phyloP scores from a whole-genome alignment of 2,888 invertebrate species.

The Gonocerus acuteangulatus region DNA sequence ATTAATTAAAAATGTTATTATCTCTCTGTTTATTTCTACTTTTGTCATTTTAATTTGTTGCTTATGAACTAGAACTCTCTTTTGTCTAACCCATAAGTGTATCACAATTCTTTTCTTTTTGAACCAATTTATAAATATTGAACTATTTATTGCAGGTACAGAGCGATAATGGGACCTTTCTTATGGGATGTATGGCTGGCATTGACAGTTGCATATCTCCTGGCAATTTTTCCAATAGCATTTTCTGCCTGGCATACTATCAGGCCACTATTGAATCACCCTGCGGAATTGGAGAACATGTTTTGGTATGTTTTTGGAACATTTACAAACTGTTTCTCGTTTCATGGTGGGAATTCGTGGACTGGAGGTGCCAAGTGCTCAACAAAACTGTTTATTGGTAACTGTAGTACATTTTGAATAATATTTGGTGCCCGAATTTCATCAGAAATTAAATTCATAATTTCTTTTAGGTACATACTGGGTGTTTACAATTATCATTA shows the following conservation, averaged over 20 bases:
- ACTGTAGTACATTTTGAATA: slow-evolving; percentile 33
- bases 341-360: slow-evolving; percentile 59
- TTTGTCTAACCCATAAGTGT: too few relatives aligned
- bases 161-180: slow-evolving; percentile 75
- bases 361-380: slow-evolving; percentile 59
- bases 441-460: neutral
- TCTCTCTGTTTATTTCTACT: too few relatives aligned
- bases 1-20: too few relatives aligned
- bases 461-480: slow-evolving; percentile 60
- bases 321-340: slow-evolving; percentile 70
- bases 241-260: slow-evolving; percentile 65
- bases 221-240: slow-evolving; percentile 65
- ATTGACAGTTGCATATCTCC: slow-evolving; percentile 60
- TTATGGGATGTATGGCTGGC: slow-evolving; percentile 74
- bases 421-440: neutral
- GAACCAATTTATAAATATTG: too few relatives aligned
- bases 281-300: slow-evolving; percentile 71
- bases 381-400: slow-evolving; percentile 65
- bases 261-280: slow-evolving; percentile 56
- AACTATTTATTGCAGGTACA: slow-evolving; percentile 48
- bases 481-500: slow-evolving; percentile 78
- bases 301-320: slow-evolving; percentile 83
- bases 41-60: too few relatives aligned
- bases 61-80: too few relatives aligned
- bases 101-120: too few relatives aligned